Base-by-base conservation (phyloP, 2,113 vertebrate genomes). In the Entomyzon cyanotis region DNA sequence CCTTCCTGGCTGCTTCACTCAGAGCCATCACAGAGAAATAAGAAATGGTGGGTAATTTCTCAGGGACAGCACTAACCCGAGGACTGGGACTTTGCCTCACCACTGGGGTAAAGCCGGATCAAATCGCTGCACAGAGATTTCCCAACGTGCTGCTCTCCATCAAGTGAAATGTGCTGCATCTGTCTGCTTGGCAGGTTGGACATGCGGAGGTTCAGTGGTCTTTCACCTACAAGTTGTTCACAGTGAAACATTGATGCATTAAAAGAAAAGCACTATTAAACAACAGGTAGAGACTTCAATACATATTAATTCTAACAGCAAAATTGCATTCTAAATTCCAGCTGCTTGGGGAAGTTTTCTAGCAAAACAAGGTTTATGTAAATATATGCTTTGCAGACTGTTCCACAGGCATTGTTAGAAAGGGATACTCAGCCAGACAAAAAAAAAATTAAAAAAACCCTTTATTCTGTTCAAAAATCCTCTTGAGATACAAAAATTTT, bases 171-270 rank as follows among this genome's bases (percentile, higher is more conserved):
- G 91, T 98, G 98, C 93, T 98, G 98, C 82, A 98, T 69, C 52
- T 98, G 98, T 91, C 98, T 97, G 37, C 95, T 97, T 11, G 98
- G 98, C 89, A 98, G 97, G 64, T 94, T 98, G 28, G 99, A 97
- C 88, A 99, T 98, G 9, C 98, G 98, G 82, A 99, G 96, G 97
- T 99, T 99, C 96, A 99, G 96, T 3, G 99, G 99, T 53, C 99
- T 98, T 49, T 99, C 99, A 86, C 98, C 99, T 99, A 90, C 9
- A 96, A 76, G n/a, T 63, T 13, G 62, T 79, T 65, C 64, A 82
- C 58, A 88, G n/a, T 1, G 22, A 86, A 42, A 91, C 3, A 25
- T 1, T 1, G 16, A 81, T 20, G n/a, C 10, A 12, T 90, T 75
- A 58, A 35, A 69, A 78, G 28, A n/a, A 90, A 86, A 58, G 28